Conservation (phyloP, 2,888 invertebrate genomes). For the Druceiella hillmani region DNA sequence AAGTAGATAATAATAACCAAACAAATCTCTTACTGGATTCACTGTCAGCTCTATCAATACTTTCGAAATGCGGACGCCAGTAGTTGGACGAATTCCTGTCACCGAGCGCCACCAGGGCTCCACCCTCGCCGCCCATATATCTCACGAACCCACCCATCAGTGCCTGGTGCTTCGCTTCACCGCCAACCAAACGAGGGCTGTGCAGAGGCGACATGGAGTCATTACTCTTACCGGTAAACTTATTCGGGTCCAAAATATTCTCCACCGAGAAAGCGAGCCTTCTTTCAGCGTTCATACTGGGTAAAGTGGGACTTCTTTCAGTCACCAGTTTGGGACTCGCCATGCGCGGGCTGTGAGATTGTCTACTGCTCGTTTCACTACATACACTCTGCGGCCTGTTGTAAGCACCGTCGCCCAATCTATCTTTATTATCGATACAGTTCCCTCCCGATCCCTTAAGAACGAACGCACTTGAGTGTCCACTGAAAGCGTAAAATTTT, state of each 20-base stretch:
- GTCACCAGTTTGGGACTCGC: conserved; percentile 32
- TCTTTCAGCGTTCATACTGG: conserved; percentile 18
- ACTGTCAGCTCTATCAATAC: too few species aligned
- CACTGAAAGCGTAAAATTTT: conserved; percentile 15
- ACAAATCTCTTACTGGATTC: too few species aligned
- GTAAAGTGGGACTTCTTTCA: conserved; percentile 11
- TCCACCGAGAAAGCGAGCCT: too few species aligned
- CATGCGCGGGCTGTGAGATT: conserved; percentile 34
- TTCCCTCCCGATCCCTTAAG: conserved; percentile 16
- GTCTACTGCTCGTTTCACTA: conserved; percentile 34
- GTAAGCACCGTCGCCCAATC: conserved; percentile 12
- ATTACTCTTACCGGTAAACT: too few species aligned
- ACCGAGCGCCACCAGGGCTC: too few species aligned
- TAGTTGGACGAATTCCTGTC: too few species aligned
- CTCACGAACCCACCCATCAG: conserved; percentile 1
- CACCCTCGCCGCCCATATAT: too few species aligned
- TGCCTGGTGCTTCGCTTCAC: conserved; percentile 1
- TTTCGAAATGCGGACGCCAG: too few species aligned
- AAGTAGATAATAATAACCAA: too few species aligned
- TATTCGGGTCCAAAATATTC: too few species aligned
- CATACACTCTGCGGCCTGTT: conserved; percentile 40
- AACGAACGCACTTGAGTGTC: conserved; percentile 14
- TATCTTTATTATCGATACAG: conserved; percentile 12
- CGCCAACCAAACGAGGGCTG: neutral
- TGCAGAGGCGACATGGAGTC: neutral